Base-by-base conservation (phyloP, 2,113 vertebrate genomes). In the Syngnathus scovelli region DNA sequence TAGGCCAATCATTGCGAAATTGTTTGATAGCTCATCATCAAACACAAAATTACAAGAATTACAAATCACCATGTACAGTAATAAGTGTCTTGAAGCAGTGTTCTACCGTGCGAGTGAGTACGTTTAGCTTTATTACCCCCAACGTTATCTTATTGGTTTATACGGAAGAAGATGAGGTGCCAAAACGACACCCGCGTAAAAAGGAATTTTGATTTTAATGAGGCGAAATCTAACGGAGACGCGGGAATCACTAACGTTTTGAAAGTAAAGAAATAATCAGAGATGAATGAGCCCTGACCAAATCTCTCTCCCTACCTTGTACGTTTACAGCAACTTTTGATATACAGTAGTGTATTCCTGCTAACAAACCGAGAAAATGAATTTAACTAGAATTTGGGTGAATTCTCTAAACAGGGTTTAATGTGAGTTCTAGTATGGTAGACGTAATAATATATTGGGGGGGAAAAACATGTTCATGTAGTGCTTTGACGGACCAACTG, bases 131-230 rank as follows among this genome's bases (percentile, higher is more conserved):
- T 23, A 11, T 10, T 4, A 8, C 51, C n/a, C 23, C n/a, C n/a
- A 54, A 19, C 11, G 37, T 18, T 5, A 19, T 9, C 59, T 21
- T 41, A 21, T 61, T 61, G 37, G 59, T 61, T 61, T 16, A 61
- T 19, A 61, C 15, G 33, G 36, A 39, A n/a, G 5, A 18, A 39
- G 37, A 18, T 9, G 4, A 18, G 7, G 36, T 23, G 59, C 37
- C 36, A 38, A 59, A 38, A 16, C 56, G 15, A 1, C 18, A 19
- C 10, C 37, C 41, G 59, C 37, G 9, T 61, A n/a, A 61, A 61
- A 61, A 19, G 59, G 37, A 18, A 37, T 61, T 39, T 61, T 61
- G 37, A 61, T 41, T 61, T 61, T 41, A 61, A 61, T 61, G 59
- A 61, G 59, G 9, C 37, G 11, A 61, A 39, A 18, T 39, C 58